Conservation (phyloP, 2,113 vertebrate genomes). For the Ictalurus furcatus region DNA sequence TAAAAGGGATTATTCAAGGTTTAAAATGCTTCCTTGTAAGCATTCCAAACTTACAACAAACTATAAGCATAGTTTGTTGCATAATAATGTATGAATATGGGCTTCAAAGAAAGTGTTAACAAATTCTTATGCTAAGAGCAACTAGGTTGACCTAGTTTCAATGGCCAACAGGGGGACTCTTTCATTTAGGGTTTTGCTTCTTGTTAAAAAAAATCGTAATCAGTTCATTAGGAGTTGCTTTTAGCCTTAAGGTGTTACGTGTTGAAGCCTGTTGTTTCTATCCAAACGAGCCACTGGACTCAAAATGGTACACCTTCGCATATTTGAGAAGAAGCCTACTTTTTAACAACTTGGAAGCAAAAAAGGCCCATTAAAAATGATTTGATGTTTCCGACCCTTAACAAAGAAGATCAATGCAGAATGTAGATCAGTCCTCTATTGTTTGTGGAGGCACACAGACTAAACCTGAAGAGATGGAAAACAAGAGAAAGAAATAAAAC, state of each 20-base stretch:
- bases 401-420: constrained; percentile 53
- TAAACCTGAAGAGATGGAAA: constrained; percentile 56
- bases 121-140: not conserved
- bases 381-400: constrained; percentile 53
- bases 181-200: not conserved
- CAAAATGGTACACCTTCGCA: not conserved
- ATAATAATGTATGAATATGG: not conserved
- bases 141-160: not conserved
- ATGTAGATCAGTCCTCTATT: constrained; percentile 62
- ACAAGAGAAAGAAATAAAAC: constrained; percentile 53
- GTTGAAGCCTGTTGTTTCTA: not conserved
- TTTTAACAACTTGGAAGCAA: constrained; percentile 23
- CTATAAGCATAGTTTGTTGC: not conserved
- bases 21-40: not conserved
- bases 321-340: constrained; percentile 2
- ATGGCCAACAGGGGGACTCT: not conserved
- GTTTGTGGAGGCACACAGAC: constrained; percentile 60
- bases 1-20: not conserved
- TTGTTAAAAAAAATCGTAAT: not conserved
- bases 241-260: not conserved
- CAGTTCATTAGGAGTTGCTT: not conserved
- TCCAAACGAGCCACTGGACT: not conserved
- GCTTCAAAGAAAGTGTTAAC: not conserved
- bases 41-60: not conserved
- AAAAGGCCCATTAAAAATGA: constrained; percentile 45